phyloP scores from a whole-genome alignment of 2,888 invertebrate species.

The Thymelicus acteon region DNA sequence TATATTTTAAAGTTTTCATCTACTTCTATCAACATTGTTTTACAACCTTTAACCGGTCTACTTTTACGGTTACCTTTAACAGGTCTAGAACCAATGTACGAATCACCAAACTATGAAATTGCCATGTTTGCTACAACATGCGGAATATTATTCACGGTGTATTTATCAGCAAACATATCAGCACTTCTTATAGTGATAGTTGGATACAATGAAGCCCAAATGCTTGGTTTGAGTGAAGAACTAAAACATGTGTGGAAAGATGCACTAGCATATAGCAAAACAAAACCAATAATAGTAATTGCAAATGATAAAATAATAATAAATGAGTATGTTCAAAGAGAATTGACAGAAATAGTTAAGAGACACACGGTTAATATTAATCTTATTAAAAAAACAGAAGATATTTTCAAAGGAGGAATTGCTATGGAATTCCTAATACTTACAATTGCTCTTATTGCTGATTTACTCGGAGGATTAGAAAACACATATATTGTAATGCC shows the following conservation, averaged over 20 bases:
- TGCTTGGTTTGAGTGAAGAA: slow-evolving; percentile 60
- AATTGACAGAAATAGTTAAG: slow-evolving; percentile 50
- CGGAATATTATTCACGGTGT: slow-evolving; percentile 50
- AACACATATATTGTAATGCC: slow-evolving; percentile 61
- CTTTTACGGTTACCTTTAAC: too few species aligned
- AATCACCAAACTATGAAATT: slow-evolving; percentile 63
- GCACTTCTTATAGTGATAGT: slow-evolving; percentile 55
- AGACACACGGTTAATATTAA: slow-evolving; percentile 53
- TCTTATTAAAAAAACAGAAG: slow-evolving; percentile 52
- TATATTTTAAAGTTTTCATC: too few species aligned
- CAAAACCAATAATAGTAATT: slow-evolving; percentile 1
- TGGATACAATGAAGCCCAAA: slow-evolving; percentile 64
- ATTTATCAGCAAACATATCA: slow-evolving; percentile 53
- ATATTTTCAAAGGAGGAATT: slow-evolving; percentile 54
- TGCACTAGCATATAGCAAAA: slow-evolving; percentile 44
- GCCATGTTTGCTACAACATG: slow-evolving; percentile 45
- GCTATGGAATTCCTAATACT: slow-evolving; percentile 58
- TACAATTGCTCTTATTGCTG: slow-evolving; percentile 56
- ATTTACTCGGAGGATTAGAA: slow-evolving; percentile 61
- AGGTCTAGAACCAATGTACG: slow-evolving; percentile 64
- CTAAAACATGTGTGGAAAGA: slow-evolving; percentile 56
- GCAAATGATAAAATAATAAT: slow-evolving; percentile 42
- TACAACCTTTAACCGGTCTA: slow-evolving; percentile 53
- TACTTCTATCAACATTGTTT: too few species aligned
- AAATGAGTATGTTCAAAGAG: slow-evolving; percentile 53